Base-by-base conservation (phyloP, 2,888 invertebrate genomes). In the Torymus auratus region DNA sequence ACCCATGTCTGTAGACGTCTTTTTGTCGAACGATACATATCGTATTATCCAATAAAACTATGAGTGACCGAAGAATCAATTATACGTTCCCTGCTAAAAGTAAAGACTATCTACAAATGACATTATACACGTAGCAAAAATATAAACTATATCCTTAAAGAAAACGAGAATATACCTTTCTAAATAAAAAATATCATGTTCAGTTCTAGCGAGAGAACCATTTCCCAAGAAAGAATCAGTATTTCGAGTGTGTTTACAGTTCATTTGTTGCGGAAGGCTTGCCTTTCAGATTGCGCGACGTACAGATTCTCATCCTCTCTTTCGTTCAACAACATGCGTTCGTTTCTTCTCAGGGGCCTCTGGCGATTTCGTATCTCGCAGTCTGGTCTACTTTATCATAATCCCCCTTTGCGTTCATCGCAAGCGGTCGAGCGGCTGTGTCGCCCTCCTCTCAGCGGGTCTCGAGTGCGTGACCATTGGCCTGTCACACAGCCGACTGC, bases 401-500 rank as follows among this genome's bases (percentile, higher is more conserved):
- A 41, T 41, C 52, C 7, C 7, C 14, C 23, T n/a, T 52, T 41
- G 74, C 20, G 65, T 56, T 70, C 70, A 69, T 67, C 61, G 56
- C 64, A 50, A 60, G 14, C 50, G 64, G 56, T 15, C 23, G 17
- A 4, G 15, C 55, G 28, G 62, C 28, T 70, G 14, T 15, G 53
- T 52, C 53, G 53, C 56, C 64, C 67, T 78, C 55, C 20, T 67
- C 50, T 80, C 68, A 81, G 12, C 68, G 68, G 60, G 58, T 73
- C 41, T 77, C 80, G 53, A 72, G 68, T 23, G 60, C 50, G 10
- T 41, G 55, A 55, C 55, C 55, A 17, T 61, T 14, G 14, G 23
- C 10, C 62, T 60, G 77, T 82, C 81, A 80, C 23, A 81, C 81
- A 14, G 83, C 69, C 55, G 83, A 76, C 17, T 78, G 81, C 52